A percentile compares a stretch with the other conserved stretches of the same genome.
Evolutionary conservation across 2,113 vertebrate species (phyloP).

Genomic region (Hippocampus abdominalis): DNA sequence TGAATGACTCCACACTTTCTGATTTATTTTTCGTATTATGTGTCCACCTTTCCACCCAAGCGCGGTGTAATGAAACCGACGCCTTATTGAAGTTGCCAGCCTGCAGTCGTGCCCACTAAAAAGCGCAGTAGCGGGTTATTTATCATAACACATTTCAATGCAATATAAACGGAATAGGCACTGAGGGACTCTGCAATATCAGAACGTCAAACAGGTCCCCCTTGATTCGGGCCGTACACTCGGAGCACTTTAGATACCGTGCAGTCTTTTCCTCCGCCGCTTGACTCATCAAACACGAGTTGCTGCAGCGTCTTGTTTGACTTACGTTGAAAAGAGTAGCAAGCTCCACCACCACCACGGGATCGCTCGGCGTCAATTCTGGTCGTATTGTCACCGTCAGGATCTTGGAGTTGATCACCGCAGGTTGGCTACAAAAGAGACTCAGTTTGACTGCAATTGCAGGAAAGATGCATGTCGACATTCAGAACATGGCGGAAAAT

Average conservation of each 20-base stretch:
- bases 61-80: slow-evolving; percentile 44
- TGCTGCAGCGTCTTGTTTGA: slow-evolving; percentile 29
- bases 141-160: slow-evolving; percentile 51
- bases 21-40: slow-evolving; percentile 29
- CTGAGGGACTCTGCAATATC: slow-evolving; percentile 35
- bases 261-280: slow-evolving; percentile 44
- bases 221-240: slow-evolving; percentile 41
- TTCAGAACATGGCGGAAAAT: background rate
- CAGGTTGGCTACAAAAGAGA: slow-evolving; percentile 72
- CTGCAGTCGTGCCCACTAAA: slow-evolving; percentile 31
- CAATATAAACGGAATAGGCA: slow-evolving; percentile 54
- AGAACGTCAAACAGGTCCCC: slow-evolving; percentile 47
- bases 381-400: slow-evolving; percentile 91
- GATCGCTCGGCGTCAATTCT: slow-evolving; percentile 80
- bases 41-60: slow-evolving; percentile 40
- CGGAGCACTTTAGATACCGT: slow-evolving; percentile 35
- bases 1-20: slow-evolving; percentile 48
- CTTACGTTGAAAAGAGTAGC: slow-evolving; percentile 89
- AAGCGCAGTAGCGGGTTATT: slow-evolving; percentile 37
- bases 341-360: slow-evolving; percentile 90
- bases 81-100: slow-evolving; percentile 38
- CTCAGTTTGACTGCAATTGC: background rate
- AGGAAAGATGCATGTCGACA: background rate
- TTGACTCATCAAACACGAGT: slow-evolving; percentile 37
- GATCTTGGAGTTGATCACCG: slow-evolving; percentile 89